Evolutionary conservation across 1,140 invertebrate genomes (phyloP).

Genomic region (Drosophila bocki): DNA sequence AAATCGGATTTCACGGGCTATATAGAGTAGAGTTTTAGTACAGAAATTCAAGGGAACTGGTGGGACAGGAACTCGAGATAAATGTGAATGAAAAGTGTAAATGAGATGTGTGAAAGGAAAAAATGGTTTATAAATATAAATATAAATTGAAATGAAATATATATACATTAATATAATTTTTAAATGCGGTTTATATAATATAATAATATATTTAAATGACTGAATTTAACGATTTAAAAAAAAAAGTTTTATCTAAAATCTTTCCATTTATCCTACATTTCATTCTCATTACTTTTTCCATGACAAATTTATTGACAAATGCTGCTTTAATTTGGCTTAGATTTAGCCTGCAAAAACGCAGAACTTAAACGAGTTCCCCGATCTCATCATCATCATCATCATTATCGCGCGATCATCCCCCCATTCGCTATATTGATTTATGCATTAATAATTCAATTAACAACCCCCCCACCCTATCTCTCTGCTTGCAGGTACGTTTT

Average conservation of each 20-base stretch:
- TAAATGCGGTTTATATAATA: neutral
- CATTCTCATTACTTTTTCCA: neutral
- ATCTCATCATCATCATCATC: conserved; percentile 21
- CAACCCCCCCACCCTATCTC: conserved; percentile 20
- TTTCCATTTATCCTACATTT: neutral
- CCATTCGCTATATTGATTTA: conserved; percentile 63
- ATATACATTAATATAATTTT: neutral
- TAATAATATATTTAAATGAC: neutral
- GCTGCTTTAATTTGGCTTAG: neutral
- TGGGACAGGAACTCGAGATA: conserved; percentile 13
- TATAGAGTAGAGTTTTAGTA: neutral
- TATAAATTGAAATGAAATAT: neutral
- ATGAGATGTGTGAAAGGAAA: neutral
- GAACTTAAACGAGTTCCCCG: conserved; percentile 42
- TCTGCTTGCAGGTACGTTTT: conserved; percentile 63
- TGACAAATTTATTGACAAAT: conserved; percentile 15
- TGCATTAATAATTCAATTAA: conserved; percentile 76
- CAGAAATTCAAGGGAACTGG: conserved; percentile 8
- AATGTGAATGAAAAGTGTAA: conserved; percentile 18
- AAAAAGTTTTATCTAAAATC: no score
- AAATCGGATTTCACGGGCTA: conserved; percentile 22
- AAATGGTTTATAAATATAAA: neutral
- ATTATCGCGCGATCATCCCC: conserved; percentile 14
- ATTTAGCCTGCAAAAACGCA: neutral
- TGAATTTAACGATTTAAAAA: no score